Conservation (phyloP, 2,113 vertebrate species). For the Numenius arquata region DNA sequence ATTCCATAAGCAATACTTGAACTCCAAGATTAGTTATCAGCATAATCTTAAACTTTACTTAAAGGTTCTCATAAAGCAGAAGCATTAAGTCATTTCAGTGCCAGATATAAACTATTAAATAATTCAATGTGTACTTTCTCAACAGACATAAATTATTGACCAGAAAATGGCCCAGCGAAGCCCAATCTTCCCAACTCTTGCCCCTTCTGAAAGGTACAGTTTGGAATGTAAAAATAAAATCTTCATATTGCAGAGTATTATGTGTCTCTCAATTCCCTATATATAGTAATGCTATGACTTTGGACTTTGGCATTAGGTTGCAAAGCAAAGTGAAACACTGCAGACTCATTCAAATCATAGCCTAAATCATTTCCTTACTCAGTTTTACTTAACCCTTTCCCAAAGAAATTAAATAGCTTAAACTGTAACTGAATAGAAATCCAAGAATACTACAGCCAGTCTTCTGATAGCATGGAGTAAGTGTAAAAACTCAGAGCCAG, state of each 20-base stretch:
- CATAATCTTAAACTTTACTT: not conserved
- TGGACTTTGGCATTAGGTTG: not conserved
- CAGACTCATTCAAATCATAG: not conserved
- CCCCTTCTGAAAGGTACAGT: constrained; percentile 78
- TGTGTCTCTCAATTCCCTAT: not conserved
- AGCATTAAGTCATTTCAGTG: constrained; percentile 7
- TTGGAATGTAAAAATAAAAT: not conserved
- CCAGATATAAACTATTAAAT: constrained; percentile 46
- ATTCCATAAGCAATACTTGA: not conserved
- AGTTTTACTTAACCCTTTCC: not conserved
- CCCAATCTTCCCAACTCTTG: constrained; percentile 73
- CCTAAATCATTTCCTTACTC: not conserved
- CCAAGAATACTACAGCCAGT: not conserved
- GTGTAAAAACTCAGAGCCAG: not conserved
- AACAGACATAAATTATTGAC: constrained; percentile 75
- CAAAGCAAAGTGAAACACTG: not conserved
- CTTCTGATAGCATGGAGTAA: not conserved
- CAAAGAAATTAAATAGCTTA: not conserved
- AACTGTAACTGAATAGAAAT: not conserved
- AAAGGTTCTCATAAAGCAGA: constrained; percentile 5
- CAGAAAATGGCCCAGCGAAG: constrained; percentile 77
- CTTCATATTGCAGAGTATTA: not conserved
- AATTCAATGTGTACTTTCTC: constrained; percentile 64
- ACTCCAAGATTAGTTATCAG: not conserved
- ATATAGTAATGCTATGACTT: not conserved